phyloP scores from a whole-genome alignment of 2,113 vertebrate species.

The Agelaius tricolor region DNA sequence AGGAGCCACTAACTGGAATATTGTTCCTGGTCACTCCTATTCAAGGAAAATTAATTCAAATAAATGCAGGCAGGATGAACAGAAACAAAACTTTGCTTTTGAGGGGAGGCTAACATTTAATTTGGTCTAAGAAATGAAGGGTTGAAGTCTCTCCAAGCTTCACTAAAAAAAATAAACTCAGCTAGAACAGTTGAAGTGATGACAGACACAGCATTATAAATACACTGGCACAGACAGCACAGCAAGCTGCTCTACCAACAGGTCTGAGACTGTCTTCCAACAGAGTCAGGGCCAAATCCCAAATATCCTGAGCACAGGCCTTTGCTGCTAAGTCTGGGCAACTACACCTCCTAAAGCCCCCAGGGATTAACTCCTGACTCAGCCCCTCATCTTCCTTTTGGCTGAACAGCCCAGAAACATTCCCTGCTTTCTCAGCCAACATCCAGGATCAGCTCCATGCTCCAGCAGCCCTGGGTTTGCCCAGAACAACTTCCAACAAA shows the following conservation, averaged over 20 bases:
- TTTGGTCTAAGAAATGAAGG: background rate
- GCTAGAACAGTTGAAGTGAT: background rate
- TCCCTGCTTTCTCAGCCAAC: background rate
- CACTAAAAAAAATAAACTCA: background rate
- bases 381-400: background rate
- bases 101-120: background rate
- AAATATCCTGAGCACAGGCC: background rate
- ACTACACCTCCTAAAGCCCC: background rate
- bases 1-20: background rate
- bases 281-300: background rate
- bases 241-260: background rate
- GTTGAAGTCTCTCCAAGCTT: background rate
- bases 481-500: background rate
- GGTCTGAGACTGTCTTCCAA: background rate
- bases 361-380: background rate
- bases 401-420: background rate
- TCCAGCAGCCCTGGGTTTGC: background rate
- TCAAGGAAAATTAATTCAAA: background rate
- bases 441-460: background rate
- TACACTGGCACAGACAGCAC: background rate
- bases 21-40: background rate
- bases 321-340: background rate
- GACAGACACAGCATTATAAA: background rate
- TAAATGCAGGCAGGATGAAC: background rate
- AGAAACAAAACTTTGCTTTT: background rate